These are phyloP conservation scores for Chloroceryle amazona DNA, from an alignment of 2,797 vertebrate species.

Conservation along the genomic window DNA sequence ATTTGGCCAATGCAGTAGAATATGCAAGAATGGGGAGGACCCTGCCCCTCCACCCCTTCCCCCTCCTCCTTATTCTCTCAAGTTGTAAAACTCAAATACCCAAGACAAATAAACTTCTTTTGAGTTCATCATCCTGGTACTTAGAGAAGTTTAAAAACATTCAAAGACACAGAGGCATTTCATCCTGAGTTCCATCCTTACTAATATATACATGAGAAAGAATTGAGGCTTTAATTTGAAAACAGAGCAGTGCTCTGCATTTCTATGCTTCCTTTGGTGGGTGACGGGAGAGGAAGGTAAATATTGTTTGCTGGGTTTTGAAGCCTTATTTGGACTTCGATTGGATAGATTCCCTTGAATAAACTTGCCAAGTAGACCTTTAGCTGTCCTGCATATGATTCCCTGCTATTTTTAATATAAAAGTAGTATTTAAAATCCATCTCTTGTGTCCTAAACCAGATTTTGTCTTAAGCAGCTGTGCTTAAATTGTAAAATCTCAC, in stretches of 20 bases:
- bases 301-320: background rate
- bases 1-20: conserved; percentile 8
- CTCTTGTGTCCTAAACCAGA: conserved; percentile 72
- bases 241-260: conserved; percentile 31
- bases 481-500: conserved; percentile 83
- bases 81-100: conserved; percentile 43
- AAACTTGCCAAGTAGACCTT: conserved; percentile 57
- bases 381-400: conserved; percentile 57
- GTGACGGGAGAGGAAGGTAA: background rate
- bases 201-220: background rate
- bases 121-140: conserved; percentile 9
- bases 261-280: conserved; percentile 14
- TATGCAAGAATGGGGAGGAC: conserved; percentile 6
- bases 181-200: background rate
- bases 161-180: background rate
- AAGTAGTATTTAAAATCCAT: conserved; percentile 76
- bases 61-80: conserved; percentile 9
- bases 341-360: background rate
- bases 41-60: rapidly evolving
- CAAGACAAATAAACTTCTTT: conserved; percentile 55
- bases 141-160: background rate
- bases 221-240: conserved; percentile 47
- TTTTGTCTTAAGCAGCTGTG: conserved; percentile 78
- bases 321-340: conserved; percentile 31
- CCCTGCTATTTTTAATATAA: conserved; percentile 72